Evolutionary conservation across 2,113 vertebrate species (phyloP), one percentile per base, ranked within the genome.

Genomic region (Anarhynchus alexandrinus): DNA sequence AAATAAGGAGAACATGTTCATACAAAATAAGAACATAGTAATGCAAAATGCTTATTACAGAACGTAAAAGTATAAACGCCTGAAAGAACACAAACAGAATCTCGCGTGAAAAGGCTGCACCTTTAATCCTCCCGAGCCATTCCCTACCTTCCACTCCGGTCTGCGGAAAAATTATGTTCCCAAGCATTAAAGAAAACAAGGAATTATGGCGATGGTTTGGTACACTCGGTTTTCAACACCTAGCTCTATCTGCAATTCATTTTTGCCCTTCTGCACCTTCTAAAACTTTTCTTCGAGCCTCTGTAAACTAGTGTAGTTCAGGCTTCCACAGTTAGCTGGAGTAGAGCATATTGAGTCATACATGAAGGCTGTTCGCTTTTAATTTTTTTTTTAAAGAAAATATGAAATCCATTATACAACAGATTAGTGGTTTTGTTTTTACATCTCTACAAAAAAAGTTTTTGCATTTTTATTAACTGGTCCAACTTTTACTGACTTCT

Each of bases 1-100:
- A 99, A 98, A 99, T 99, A 99, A 99, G 98, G 98, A 98, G 98
- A 99, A 99, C 98, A 97, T 97, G 96, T 98, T 97, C 98, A 98
- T 99, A 99, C 98, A 99, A 99, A 99, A 99, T 98, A 98, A 98
- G 97, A 97, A 98, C 97, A 98, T 94, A 98, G 96, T 97, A 98
- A 98, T 98, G 97, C 96, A 97, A 98, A 98, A 98, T 98, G 98
- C 98, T 98, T 98, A 97, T 98, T 97, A 98, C 94, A 97, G 94
- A 98, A 98, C 97, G 95, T 88, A 98, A 97, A 96, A 88, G 90
- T 98, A 97, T 98, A 98, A 98, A 99, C 12, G 96, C 95, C 92
- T 97, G 97, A 98, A 98, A 83, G 67, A 96, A 96, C 93, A 95
- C 93, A 98, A 97, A 98, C 96, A 98, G 97, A 98, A 98, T 97